Evolutionary conservation across 2,888 invertebrate species (phyloP), one percentile per base, ranked within the genome.

Genomic region (Coecobrya sp.): DNA sequence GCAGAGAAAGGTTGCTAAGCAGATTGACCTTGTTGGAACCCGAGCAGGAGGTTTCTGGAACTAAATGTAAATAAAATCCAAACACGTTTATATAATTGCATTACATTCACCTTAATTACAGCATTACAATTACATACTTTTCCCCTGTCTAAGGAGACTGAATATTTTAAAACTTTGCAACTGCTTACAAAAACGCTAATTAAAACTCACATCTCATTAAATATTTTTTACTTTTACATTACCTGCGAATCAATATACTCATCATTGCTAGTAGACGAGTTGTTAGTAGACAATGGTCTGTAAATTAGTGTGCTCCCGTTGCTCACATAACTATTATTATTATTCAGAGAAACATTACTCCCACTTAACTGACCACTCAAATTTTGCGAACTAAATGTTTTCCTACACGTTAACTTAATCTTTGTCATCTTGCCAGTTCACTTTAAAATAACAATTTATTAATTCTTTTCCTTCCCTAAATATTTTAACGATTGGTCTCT

Each of bases 21-120:
- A 95, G 82, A 99, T 97, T 0, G 98, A 98, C 96, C 97, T 98
- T 97, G 98, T 98, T 73, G 98, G 98, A 95, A 98, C 97, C 95
- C 97, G 97, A 96, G 0, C 97, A 96, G 91, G 95, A 22, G 96
- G 96, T 86, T 95, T 95, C 94, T 96, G 95, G 95, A 96, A 96
- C 96, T 96, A 89, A 30, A 65, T 25, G 11, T 19, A 0, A 73
- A n/a, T 42, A 0, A 52, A 70, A 16, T 19, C 13, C 16, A 84
- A 27, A 19, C 5, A 19, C 45, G 22, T 68, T 49, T 52, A 16
- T 36, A 4, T 36, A 36, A 36, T 7, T 36, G 36, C n/a, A n/a
- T n/a, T n/a, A n/a, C n/a, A n/a, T n/a, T n/a, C n/a, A n/a, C n/a
- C n/a, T n/a, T n/a, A n/a, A n/a, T n/a, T n/a, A n/a, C n/a, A n/a